Evolutionary conservation across 2,888 invertebrate genomes (phyloP).

Genomic region (Nematopogon swammerdamellus): DNA sequence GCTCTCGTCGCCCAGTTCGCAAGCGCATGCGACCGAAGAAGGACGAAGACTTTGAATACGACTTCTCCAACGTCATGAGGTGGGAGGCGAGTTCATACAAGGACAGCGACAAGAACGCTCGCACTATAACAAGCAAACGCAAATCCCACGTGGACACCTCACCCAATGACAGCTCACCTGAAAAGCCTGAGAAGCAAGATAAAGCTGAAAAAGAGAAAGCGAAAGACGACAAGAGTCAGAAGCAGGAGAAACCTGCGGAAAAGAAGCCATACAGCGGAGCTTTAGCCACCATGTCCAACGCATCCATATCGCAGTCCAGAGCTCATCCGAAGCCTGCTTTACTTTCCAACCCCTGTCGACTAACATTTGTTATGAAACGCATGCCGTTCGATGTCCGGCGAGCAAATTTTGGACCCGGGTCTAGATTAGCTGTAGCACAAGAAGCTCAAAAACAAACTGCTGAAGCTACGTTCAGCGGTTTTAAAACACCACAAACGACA

Average conservation of each 20-base stretch:
- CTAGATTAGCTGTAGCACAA: too few species aligned
- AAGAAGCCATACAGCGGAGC: too few species aligned
- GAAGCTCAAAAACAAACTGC: too few species aligned
- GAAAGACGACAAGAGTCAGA: slow-evolving; percentile 9
- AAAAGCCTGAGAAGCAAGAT: not conserved
- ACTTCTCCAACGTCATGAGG: slow-evolving; percentile 58
- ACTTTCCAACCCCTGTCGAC: too few species aligned
- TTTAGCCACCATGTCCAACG: not conserved
- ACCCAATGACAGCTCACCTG: not conserved
- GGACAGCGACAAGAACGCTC: slow-evolving; percentile 14
- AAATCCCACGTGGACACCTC: not conserved
- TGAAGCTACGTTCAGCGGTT: too few species aligned
- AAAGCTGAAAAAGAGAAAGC: not conserved
- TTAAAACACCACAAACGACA: too few species aligned
- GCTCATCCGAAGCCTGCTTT: too few species aligned
- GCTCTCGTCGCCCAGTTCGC: slow-evolving; percentile 57
- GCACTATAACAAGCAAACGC: not conserved
- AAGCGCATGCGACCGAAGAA: slow-evolving; percentile 63
- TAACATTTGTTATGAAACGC: too few species aligned
- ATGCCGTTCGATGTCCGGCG: too few species aligned
- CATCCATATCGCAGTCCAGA: too few species aligned
- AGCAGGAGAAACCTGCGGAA: slow-evolving; percentile 1
- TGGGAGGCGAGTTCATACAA: slow-evolving; percentile 48
- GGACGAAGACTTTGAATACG: slow-evolving; percentile 71
- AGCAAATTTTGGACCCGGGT: too few species aligned